Conservation (phyloP, 2,797 vertebrate genomes). For the Malurus leucopterus region DNA sequence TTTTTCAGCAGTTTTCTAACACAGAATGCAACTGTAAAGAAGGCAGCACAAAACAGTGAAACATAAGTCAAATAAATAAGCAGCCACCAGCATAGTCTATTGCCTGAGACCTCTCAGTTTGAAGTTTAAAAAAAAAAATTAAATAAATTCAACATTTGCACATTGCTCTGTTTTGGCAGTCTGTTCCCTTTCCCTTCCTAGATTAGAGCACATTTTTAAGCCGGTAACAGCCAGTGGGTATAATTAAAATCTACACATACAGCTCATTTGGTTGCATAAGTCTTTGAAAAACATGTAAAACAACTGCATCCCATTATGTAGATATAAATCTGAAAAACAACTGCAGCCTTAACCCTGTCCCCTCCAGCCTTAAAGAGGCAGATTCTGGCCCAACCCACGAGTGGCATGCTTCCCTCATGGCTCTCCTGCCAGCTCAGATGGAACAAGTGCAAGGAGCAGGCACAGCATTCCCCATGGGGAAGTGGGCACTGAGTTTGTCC, state of each 20-base stretch:
- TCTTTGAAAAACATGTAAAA: conserved; percentile 21
- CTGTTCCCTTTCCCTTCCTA: background rate
- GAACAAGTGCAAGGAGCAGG: background rate
- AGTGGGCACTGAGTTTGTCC: background rate
- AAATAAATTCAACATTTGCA: background rate
- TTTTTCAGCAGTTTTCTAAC: background rate
- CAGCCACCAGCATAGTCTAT: background rate
- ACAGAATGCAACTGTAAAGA: background rate
- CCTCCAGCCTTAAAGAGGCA: background rate
- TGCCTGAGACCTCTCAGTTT: background rate
- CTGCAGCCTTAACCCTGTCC: background rate
- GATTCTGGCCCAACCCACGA: background rate
- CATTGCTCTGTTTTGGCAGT: background rate
- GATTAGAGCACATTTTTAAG: background rate
- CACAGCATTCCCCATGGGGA: accelerated
- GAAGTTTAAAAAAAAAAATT: background rate
- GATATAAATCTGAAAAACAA: conserved; percentile 27
- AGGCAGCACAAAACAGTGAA: background rate
- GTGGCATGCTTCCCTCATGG: accelerated
- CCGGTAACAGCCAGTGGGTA: background rate
- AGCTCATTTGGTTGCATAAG: background rate
- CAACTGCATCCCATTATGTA: background rate
- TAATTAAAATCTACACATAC: conserved; percentile 8
- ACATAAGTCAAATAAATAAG: background rate
- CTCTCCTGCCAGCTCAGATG: background rate